Evolutionary conservation across 2,113 vertebrate species (phyloP), one percentile per base, ranked within the genome.

Genomic region (Cyprinodon variegatus): DNA sequence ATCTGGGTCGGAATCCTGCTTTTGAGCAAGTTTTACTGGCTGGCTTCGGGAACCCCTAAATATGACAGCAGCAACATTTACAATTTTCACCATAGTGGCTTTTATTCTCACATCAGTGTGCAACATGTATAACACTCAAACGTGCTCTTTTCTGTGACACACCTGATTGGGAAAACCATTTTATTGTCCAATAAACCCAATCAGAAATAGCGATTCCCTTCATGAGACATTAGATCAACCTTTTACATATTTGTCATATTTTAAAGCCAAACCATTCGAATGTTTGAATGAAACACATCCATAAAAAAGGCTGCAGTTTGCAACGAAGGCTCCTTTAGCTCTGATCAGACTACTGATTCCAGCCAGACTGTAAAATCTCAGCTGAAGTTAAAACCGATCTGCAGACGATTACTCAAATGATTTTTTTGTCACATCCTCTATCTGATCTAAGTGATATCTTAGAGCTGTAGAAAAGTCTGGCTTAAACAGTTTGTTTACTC

Each of bases 391-490:
- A 11, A 67, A 40, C 59, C 48, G 65, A 6, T 74, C 0, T 37
- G 53, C 40, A 12, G 39, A 15, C 17, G 63, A 71, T 61, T 43
- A 63, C 11, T 72, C 22, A n/a, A 65, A 4, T 71, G 69, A 68
- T 77, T 61, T 72, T 66, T 59, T 62, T 43, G 17, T 41, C 29
- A 11, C 39, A n/a, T 15, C 15, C 62, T 41, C 17, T 11, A 12
- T 41, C 63, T 41, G 39, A 39, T 2, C 10, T 43, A 11, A n/a
- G 4, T 22, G 20, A 41, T 17, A 17, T 68, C 59, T 82, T 13
- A 79, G 45, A 46, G 46, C 57, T 37, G 74, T 3, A 72, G 22
- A 72, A 65, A 46, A 36, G 5, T 65, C 39, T 65, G 63, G 63
- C 17, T 10, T 40, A 72, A 71, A 72, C 63, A 48, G 64, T 2